Evolutionary conservation across 2,113 vertebrate species (phyloP), one percentile per base, ranked within the genome.

Genomic region (Eulemur macaco): DNA sequence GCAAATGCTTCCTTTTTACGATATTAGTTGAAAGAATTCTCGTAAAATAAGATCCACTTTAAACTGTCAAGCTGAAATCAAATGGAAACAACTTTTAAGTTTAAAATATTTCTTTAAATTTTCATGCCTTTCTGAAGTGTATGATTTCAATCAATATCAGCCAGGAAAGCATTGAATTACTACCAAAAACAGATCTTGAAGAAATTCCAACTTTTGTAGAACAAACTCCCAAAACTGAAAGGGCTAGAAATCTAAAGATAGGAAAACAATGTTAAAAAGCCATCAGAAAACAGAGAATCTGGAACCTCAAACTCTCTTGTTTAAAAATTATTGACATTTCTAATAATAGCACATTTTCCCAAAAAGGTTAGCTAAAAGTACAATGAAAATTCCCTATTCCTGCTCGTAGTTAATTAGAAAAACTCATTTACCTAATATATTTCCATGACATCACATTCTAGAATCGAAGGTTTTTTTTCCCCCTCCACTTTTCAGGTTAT

Each of bases 61-160:
- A 94, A 94, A 96, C 89, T 94, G 86, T 95, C 91, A 96, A 94
- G 66, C 60, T 80, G 25, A 97, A 95, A 96, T 93, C 84, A 97
- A 95, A 97, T 97, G 93, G 95, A 95, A 97, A 97, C 31, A 95
- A 83, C 89, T 97, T 89, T 95, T 86, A 96, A 97, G 93, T 96
- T 96, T 97, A 96, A 97, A 96, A 97, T 89, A 97, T 91, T 97
- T 95, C 93, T 97, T 98, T 95, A 97, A 93, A 97, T 96, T 97
- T 97, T 97, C 95, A 97, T 97, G 93, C 69, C n/a, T 95, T 97
- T 98, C 94, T 95, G 86, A 96, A 97, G 54, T 97, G 42, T 97
- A 85, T 98, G 93, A 95, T 97, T 97, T 97, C 89, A 97, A 93
- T 97, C 96, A 95, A 81, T 97, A 97, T 93, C 86, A 95, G 63